Percentiles rank a stretch among this genome's conserved stretches.
These are phyloP conservation scores for Pipistrellus pygmaeus DNA, from an alignment of 2,797 vertebrate species.

Conservation along the genomic window DNA sequence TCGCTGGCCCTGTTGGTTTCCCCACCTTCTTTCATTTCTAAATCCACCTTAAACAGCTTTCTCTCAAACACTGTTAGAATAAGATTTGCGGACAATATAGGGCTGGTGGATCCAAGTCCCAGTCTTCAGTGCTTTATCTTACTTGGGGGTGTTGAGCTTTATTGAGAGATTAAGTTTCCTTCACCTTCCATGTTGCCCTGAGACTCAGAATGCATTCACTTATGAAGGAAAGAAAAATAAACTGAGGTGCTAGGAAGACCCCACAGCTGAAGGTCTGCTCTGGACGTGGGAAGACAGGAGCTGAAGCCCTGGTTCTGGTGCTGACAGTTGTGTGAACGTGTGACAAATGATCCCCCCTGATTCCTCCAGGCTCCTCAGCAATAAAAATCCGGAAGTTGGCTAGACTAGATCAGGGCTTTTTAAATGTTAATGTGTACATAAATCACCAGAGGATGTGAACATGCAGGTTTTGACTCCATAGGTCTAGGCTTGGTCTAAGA, in stretches of 20 bases:
- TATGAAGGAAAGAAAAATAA: not conserved
- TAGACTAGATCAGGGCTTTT: not conserved
- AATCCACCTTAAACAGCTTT: slow-evolving; percentile 6
- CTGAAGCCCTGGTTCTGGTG: not conserved
- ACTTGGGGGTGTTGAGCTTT: not conserved
- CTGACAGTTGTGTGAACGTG: not conserved
- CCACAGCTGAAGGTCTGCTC: not conserved
- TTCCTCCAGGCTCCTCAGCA: not conserved
- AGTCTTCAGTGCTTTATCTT: not conserved
- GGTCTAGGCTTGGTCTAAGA: not conserved
- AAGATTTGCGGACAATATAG: not conserved
- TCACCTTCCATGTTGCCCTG: not conserved
- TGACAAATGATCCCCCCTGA: not conserved
- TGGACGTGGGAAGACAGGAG: not conserved
- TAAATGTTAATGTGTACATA: not conserved
- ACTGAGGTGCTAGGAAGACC: not conserved
- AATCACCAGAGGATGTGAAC: not conserved
- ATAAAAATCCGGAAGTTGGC: slow-evolving; percentile 26
- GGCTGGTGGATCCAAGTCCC: not conserved
- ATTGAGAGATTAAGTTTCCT: not conserved
- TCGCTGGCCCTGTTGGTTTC: not conserved
- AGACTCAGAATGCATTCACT: slow-evolving; percentile 24
- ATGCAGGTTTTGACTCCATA: not conserved
- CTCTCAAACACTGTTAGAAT: not conserved
- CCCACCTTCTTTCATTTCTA: not conserved